Evolutionary conservation across 2,113 vertebrate species (phyloP).

Genomic region (Tor tambroides): DNA sequence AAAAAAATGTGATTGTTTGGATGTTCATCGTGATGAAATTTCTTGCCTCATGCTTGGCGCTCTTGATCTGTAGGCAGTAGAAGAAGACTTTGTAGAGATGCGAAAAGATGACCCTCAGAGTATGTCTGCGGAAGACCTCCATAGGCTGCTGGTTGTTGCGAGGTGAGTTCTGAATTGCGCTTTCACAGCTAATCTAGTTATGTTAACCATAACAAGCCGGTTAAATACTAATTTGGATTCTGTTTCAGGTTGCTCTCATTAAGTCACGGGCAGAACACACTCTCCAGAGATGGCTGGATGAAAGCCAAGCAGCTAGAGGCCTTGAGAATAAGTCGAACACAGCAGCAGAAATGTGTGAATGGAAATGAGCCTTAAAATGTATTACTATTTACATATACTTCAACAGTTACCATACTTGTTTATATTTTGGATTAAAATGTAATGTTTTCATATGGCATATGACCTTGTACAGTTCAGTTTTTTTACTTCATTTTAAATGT

Average conservation of each 20-base stretch:
- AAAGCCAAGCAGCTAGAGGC: constrained; percentile 88
- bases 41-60: background rate
- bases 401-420: constrained; percentile 21
- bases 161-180: constrained; percentile 74
- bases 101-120: constrained; percentile 92
- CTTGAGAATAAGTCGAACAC: constrained; percentile 79
- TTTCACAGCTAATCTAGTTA: background rate
- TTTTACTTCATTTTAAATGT: constrained; percentile 32
- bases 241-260: constrained; percentile 88
- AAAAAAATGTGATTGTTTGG: no score
- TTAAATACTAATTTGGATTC: background rate
- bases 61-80: constrained; percentile 73
- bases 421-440: constrained; percentile 15
- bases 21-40: background rate
- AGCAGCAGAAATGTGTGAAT: constrained; percentile 86
- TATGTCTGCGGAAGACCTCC: constrained; percentile 90
- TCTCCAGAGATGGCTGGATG: constrained; percentile 88
- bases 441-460: constrained; percentile 28
- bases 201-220: background rate
- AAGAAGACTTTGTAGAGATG: constrained; percentile 99
- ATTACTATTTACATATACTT: constrained; percentile 32
- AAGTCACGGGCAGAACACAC: constrained; percentile 87
- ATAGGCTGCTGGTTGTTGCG: constrained; percentile 88
- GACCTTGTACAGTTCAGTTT: background rate
- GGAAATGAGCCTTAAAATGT: constrained; percentile 88